Base-by-base conservation (phyloP, 2,113 vertebrate genomes). In the Chrysemys picta region DNA sequence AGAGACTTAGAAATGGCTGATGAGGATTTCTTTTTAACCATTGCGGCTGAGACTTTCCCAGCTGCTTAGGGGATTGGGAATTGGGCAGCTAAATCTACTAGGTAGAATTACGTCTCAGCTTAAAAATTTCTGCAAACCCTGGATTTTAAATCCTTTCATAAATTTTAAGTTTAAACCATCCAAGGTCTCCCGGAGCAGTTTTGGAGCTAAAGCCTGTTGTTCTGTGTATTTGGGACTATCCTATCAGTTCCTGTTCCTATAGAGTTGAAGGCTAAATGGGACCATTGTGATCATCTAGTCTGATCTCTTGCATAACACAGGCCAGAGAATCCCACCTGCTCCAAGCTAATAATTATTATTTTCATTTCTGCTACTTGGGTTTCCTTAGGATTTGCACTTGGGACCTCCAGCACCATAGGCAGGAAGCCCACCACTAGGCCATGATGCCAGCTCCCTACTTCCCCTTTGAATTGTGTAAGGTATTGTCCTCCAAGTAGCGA, bases 1-100 rank as follows among this genome's bases (percentile, higher is more conserved):
- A 0, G 62, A 93, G 10, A 53, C 93, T 50, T 53, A 78, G 82
- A 31, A 91, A 59, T 89, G 88, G 2, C 89, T 21, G 0, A 47
- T 24, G 12, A 17, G 82, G 56, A 24, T 53, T 92, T 65, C 0
- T 2, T 72, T 54, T 72, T 21, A 72, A 72, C 35, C 35, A n/a
- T 6, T 57, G 27, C 0, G 0, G 27, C 45, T 0, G 0, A 76
- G 83, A 56, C n/a, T 88, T 89, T 56, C 92, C 87, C 80, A 25
- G 82, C 29, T 0, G 4, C 14, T 16, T 65, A n/a, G 16, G 59
- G 62, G 62, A 65, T 35, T 65, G 62, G 29, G 62, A 35, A 69
- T n/a, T 38, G 65, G 35, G 35, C 16, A 35, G 8, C 35, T 69
- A n/a, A 69, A 21, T 21, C n/a, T n/a, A 69, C 35, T n/a, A 38